phyloP scores from a whole-genome alignment of 2,113 vertebrate species.

The Thinocorus orbignyianus region DNA sequence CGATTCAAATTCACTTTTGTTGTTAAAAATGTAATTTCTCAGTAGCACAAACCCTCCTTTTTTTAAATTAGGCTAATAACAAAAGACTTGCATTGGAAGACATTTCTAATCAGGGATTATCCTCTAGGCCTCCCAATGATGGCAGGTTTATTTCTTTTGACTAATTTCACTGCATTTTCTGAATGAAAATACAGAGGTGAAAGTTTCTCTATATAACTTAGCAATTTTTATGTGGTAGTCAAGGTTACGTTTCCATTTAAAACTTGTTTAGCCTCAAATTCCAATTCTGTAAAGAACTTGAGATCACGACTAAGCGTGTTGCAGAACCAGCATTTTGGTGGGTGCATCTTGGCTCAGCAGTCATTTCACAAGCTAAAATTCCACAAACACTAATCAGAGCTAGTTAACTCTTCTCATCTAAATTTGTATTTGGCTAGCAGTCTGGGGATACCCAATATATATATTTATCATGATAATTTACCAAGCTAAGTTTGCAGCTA shows the following conservation, averaged over 20 bases:
- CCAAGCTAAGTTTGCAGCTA: background rate
- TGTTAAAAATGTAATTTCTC: background rate
- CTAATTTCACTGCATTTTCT: constrained; percentile 7
- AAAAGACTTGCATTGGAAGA: background rate
- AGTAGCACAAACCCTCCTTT: background rate
- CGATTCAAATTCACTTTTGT: background rate
- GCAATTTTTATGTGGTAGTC: background rate
- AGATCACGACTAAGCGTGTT: background rate
- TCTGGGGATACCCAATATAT: background rate
- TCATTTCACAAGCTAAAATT: background rate
- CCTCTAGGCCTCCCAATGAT: background rate
- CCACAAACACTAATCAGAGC: background rate
- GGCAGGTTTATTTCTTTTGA: background rate
- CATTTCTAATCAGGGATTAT: constrained; percentile 23
- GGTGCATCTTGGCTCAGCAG: background rate
- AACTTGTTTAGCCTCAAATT: background rate
- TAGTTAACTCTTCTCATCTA: background rate
- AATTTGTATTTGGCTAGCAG: background rate
- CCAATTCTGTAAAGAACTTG: background rate
- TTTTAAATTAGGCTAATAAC: constrained; percentile 9
- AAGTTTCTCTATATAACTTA: background rate
- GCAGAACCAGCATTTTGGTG: background rate
- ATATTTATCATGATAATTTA: background rate
- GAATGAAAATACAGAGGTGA: constrained; percentile 1
- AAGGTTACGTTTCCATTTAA: background rate